Evolutionary conservation across 2,797 vertebrate genomes (phyloP).

Genomic region (Valencia hispanica): DNA sequence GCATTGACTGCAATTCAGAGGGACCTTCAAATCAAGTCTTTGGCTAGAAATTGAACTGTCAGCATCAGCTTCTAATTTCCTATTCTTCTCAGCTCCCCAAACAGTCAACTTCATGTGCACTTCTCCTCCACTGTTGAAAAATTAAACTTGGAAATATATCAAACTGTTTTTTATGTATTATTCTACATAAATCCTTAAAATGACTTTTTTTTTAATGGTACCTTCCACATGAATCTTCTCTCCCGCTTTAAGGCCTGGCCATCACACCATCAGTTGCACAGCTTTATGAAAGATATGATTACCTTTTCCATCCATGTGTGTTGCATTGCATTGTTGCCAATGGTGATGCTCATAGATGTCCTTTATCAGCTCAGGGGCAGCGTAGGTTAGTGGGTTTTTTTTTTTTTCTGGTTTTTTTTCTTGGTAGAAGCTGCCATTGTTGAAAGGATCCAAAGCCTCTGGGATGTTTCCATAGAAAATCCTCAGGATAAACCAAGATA

Average conservation of each 20-base stretch:
- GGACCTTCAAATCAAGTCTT: constrained; percentile 25
- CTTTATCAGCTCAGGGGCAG: constrained; percentile 56
- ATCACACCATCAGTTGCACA: background rate
- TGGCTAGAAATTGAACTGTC: constrained; percentile 44
- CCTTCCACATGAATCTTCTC: background rate
- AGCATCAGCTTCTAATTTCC: constrained; percentile 21
- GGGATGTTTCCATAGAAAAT: constrained; percentile 70
- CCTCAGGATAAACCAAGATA: constrained; percentile 30
- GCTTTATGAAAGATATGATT: background rate
- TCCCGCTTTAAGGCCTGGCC: background rate
- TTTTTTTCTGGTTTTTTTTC: constrained; percentile 1
- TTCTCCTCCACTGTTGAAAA: constrained; percentile 17
- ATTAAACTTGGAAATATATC: background rate
- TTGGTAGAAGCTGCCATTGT: constrained; percentile 39
- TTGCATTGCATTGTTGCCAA: constrained; percentile 40
- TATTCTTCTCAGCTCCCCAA: constrained; percentile 35
- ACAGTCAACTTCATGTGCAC: constrained; percentile 55
- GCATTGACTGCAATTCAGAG: constrained; percentile 17
- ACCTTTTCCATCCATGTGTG: constrained; percentile 8
- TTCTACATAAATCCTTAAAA: background rate
- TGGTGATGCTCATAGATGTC: constrained; percentile 26
- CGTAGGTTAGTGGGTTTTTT: constrained; percentile 26
- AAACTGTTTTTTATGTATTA: background rate
- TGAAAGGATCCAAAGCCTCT: constrained; percentile 42
- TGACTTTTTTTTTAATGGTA: too few species aligned